These are phyloP conservation scores for Odobenus rosmarus DNA, from an alignment of 2,113 vertebrate genomes.

Conservation along the genomic window DNA sequence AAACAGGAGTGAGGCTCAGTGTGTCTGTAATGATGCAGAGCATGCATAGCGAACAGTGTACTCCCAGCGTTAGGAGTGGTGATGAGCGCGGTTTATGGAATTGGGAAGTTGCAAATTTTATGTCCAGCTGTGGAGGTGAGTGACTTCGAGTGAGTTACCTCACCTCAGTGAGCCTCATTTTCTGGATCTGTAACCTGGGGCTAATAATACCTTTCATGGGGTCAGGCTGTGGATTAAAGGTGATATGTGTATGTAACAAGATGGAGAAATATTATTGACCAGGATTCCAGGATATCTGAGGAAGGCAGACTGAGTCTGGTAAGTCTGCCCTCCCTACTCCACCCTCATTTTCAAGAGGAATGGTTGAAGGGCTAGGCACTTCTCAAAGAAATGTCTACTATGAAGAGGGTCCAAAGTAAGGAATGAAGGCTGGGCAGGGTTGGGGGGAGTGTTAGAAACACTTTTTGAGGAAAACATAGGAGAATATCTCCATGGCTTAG, in stretches of 20 bases:
- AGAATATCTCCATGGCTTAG: background rate
- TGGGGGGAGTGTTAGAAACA: background rate
- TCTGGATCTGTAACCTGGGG: background rate
- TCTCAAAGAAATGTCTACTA: background rate
- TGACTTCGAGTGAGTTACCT: background rate
- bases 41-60: rapidly evolving
- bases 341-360: background rate
- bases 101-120: background rate
- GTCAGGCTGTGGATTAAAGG: background rate
- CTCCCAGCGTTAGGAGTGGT: background rate
- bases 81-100: too few species aligned
- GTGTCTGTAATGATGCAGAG: too few species aligned
- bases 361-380: background rate
- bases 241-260: background rate
- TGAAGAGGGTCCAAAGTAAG: background rate
- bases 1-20: background rate
- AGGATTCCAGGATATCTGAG: background rate
- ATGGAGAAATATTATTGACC: background rate
- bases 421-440: too few species aligned
- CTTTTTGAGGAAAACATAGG: background rate
- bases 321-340: background rate
- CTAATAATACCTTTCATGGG: background rate
- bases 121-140: background rate
- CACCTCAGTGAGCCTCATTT: background rate
- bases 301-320: background rate